These are phyloP conservation scores for Fulica atra DNA, from an alignment of 2,113 vertebrate genomes.

Conservation along the genomic window DNA sequence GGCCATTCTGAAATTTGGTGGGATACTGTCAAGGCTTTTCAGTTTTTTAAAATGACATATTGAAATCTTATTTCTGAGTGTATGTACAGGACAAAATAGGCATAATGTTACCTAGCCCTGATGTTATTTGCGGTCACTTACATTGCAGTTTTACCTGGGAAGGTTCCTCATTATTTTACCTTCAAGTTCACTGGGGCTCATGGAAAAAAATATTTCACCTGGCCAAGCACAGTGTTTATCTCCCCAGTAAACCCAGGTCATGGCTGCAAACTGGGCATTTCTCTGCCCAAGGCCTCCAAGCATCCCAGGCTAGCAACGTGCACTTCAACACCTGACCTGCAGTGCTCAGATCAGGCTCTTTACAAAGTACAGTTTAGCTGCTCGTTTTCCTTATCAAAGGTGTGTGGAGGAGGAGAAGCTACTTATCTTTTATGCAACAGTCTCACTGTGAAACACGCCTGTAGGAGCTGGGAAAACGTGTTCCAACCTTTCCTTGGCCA, in stretches of 20 bases:
- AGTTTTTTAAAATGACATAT: neutral
- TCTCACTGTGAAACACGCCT: neutral
- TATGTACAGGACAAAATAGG: neutral
- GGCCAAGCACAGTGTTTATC: neutral
- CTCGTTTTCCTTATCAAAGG: neutral
- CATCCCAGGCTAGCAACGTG: fast-evolving
- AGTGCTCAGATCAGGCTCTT: neutral
- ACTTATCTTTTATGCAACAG: constrained; percentile 5
- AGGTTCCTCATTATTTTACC: neutral
- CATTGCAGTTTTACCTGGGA: neutral
- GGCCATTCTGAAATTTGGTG: neutral
- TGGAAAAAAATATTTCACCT: neutral
- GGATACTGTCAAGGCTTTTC: neutral
- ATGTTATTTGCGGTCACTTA: neutral
- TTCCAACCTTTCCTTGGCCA: neutral
- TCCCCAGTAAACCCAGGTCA: neutral
- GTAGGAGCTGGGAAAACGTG: neutral
- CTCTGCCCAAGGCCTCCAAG: neutral
- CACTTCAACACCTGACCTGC: neutral
- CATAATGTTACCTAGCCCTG: neutral
- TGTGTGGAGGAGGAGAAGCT: neutral
- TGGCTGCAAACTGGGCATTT: neutral
- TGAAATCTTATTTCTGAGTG: neutral
- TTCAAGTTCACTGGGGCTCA: neutral
- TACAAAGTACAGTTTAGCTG: neutral